Evolutionary conservation across 2,888 invertebrate species (phyloP), one percentile per base, ranked within the genome.

Genomic region (Nomada fucata): DNA sequence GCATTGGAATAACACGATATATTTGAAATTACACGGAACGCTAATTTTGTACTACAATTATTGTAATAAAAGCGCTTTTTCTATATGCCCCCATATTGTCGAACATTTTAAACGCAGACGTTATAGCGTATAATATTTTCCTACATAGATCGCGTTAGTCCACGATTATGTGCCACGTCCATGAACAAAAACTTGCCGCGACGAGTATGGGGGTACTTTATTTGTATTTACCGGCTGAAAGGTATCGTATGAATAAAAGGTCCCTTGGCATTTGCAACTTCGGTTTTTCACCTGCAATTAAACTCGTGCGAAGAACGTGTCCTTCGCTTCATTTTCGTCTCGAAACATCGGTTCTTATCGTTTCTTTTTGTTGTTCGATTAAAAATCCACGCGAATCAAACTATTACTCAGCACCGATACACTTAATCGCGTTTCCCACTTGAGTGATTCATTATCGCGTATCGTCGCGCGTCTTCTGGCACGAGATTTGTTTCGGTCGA

Each of bases 121-220:
- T 55, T 60, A 52, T 3, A 57, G 23, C 7, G 13, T 29, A 55
- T n/a, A 52, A 52, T 71, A 50, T 15, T 29, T 68, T 69, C 13
- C 23, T 70, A 65, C 23, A 18, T 13, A 20, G 2, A 47, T 63
- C 15, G 55, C 52, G 20, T 26, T 20, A 57, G 29, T 13, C 3
- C 50, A 57, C 50, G 9, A 61, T 57, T 69, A 47, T 47, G 20
- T 29, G 44, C 20, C 63, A 42, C 53, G 61, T 61, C 57, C 13
- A 42, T 5, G 5, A 18, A 44, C 26, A 76, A 78, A 76, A 78
- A 77, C 75, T 76, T 59, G 74, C 74, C 13, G 55, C 26, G 26
- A 65, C 76, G n/a, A 67, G 76, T 55, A 61, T 55, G 47, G 68
- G 23, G 18, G 5, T 78, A 63, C 47, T 69, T 76, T 52, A 69